A percentile compares a stretch with the other conserved stretches of the same genome.
phyloP scores from a whole-genome alignment of 2,888 invertebrate genomes.

The Drosophila cracens region DNA sequence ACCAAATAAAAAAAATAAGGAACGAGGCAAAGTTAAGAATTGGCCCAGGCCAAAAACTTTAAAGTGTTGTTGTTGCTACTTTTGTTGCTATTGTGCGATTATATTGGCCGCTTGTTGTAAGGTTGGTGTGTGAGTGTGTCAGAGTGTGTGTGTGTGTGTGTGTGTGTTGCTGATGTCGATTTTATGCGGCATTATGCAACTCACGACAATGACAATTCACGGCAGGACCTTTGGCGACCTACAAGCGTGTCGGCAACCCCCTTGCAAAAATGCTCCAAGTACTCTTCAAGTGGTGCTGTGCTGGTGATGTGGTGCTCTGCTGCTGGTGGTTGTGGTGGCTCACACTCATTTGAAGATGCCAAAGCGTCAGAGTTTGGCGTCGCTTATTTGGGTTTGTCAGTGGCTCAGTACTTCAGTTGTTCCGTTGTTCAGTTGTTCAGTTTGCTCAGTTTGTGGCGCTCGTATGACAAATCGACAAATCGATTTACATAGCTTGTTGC shows the following conservation, averaged over 20 bases:
- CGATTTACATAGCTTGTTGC: conserved; percentile 68
- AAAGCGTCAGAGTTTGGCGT: conserved; percentile 47
- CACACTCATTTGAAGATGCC: conserved; percentile 69
- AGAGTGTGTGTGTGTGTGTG: conserved; percentile 10
- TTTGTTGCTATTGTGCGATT: conserved; percentile 21
- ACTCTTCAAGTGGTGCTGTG: conserved; percentile 24
- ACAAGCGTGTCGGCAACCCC: conserved; percentile 75
- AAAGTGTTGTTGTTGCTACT: conserved; percentile 9
- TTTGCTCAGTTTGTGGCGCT: conserved; percentile 34
- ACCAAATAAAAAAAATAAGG: conserved; percentile 46
- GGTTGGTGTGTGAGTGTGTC: conserved; percentile 3
- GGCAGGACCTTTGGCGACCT: conserved; percentile 81
- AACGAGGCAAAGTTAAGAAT: conserved; percentile 68
- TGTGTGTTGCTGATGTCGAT: conserved; percentile 63
- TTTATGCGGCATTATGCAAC: conserved; percentile 80
- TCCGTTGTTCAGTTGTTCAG: conserved; percentile 14
- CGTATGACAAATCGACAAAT: conserved; percentile 77
- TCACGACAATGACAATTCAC: conserved; percentile 81
- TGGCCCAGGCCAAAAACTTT: conserved; percentile 59
- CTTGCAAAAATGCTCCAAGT: conserved; percentile 33
- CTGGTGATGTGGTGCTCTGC: conserved; percentile 1
- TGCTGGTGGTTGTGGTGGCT: conserved; percentile 30
- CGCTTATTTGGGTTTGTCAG: conserved; percentile 40
- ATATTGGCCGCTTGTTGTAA: conserved; percentile 10
- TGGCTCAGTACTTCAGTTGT: conserved; percentile 5